Evolutionary conservation across 2,888 invertebrate genomes (phyloP).

Genomic region (Agonum fuliginosum): DNA sequence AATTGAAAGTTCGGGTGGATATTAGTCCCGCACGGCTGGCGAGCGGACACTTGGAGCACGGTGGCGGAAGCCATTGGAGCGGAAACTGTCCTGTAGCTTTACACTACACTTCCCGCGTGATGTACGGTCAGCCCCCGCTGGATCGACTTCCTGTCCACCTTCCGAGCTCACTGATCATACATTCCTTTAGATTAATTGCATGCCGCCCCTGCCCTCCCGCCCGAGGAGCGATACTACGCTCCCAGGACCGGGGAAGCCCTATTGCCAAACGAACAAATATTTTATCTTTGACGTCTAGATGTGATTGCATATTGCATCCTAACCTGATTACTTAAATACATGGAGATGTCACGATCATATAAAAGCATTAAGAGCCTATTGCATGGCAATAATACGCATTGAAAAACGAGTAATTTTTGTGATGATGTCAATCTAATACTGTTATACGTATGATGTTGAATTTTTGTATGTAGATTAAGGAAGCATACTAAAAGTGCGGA

Average conservation of each 20-base stretch:
- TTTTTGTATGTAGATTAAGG: no score
- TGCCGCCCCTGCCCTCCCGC: slow-evolving; percentile 9
- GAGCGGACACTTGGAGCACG: slow-evolving; percentile 47
- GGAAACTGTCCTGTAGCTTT: slow-evolving; percentile 67
- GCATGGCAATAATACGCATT: no score
- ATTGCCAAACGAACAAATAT: not conserved
- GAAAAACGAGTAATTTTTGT: no score
- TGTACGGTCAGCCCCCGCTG: slow-evolving; percentile 62
- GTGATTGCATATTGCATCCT: no score
- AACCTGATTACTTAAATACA: no score
- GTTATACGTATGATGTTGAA: no score
- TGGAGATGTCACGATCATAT: no score
- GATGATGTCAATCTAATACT: no score
- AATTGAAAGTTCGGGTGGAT: slow-evolving; percentile 36
- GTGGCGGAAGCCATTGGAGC: slow-evolving; percentile 64
- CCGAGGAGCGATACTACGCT: not conserved
- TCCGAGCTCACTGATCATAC: slow-evolving; percentile 50
- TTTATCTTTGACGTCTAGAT: no score
- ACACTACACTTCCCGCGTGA: slow-evolving; percentile 67
- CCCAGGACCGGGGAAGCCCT: not conserved
- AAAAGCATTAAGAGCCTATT: no score
- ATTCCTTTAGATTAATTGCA: slow-evolving; percentile 58
- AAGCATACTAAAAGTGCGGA: no score
- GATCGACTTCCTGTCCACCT: slow-evolving; percentile 59
- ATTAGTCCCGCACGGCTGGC: slow-evolving; percentile 48